phyloP scores from a whole-genome alignment of 2,797 vertebrate genomes.

The Hylomyscus alleni region DNA sequence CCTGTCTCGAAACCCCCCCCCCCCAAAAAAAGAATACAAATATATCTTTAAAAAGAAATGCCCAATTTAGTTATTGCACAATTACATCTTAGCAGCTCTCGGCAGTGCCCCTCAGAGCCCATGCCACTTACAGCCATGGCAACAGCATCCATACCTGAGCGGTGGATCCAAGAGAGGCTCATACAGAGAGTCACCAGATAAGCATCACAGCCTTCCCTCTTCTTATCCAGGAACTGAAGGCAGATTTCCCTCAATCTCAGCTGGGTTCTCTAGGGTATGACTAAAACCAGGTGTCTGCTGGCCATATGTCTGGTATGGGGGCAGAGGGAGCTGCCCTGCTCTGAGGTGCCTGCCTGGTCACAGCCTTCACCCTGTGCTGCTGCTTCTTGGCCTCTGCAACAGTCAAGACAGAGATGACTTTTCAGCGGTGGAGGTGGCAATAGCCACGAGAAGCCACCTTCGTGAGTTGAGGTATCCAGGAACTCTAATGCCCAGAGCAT shows the following conservation, averaged over 20 bases:
- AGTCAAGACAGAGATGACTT: neutral
- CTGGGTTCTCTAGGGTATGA: neutral
- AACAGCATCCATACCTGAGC: neutral
- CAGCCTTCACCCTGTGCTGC: neutral
- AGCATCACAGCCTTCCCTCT: too few species aligned
- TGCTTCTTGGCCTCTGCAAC: neutral
- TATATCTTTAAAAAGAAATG: too few species aligned
- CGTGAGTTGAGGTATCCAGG: neutral
- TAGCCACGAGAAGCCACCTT: neutral
- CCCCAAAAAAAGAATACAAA: too few species aligned
- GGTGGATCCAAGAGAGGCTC: neutral
- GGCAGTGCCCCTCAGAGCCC: neutral
- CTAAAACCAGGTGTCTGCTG: neutral
- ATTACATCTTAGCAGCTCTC: neutral
- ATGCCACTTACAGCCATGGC: neutral
- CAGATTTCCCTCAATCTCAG: neutral
- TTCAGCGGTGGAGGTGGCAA: too few species aligned
- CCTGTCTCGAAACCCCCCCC: too few species aligned
- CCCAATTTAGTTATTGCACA: neutral
- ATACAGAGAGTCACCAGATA: neutral
- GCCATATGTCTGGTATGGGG: rapidly evolving
- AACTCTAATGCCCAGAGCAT: rapidly evolving
- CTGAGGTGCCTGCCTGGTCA: neutral
- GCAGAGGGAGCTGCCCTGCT: neutral
- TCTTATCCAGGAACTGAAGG: neutral